Evolutionary conservation across 2,797 vertebrate genomes (phyloP), one percentile per base, ranked within the genome.

Genomic region (Pempheris klunzingeri): DNA sequence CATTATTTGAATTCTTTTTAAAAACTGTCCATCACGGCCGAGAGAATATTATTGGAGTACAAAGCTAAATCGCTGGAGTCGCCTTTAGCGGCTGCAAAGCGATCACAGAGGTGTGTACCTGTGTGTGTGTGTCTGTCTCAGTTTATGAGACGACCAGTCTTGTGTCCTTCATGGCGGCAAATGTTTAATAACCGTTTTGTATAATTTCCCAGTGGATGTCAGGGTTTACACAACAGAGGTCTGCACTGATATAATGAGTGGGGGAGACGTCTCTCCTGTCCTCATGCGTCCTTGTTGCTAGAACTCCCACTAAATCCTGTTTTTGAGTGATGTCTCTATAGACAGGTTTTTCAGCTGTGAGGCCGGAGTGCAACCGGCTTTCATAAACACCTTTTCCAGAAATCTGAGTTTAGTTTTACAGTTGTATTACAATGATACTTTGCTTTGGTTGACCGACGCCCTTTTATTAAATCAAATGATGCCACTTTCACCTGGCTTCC

Each of bases 111-210:
- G 24, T 59, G 24, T 47, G 28, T 52, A 28, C n/a, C 14, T 50
- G 24, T 60, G 24, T 47, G 28, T 43, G 57, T 65, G 30, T 47
- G 46, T 62, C 47, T 55, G 30, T 64, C 22, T 26, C 43, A 13
- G 10, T 52, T 53, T 44, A 17, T 20, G 36, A 14, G 53, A 41
- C 2, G 34, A 65, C 24, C 43, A 34, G 32, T 71, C 13, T 61
- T 47, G 22, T 66, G 49, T 75, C 61, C 73, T 59, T 74, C 68
- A 62, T 47, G 26, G 26, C 34, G 22, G 3, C 2, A 4, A 38
- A 18, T 49, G 43, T 78, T 84, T 81, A 50, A 81, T 68, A 69
- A 61, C 13, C 52, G 43, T 62, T 72, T 74, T 41, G 70, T 14
- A 47, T 59, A 59, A 66, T 58, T 10, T 62, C 65, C 43, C 54